Evolutionary conservation across 2,797 vertebrate genomes (phyloP), one percentile per base, ranked within the genome.

Genomic region (Mus caroli): DNA sequence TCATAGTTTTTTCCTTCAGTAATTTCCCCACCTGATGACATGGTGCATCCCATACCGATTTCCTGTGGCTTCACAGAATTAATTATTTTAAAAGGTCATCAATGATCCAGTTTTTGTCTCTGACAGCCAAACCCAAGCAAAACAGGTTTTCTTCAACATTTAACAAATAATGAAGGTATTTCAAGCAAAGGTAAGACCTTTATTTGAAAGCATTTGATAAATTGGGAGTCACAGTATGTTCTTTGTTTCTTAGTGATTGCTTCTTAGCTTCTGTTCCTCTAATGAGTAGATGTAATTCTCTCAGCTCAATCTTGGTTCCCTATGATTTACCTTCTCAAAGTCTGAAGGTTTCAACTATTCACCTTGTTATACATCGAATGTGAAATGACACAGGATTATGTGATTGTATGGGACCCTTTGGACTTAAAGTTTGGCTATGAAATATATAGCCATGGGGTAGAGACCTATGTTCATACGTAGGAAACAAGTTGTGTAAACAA

Each of bases 21-120:
- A 60, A 83, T 69, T 19, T 69, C 90, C 58, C 54, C 56, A 56
- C 28, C 20, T 78, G 20, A 71, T 89, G 52, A 73, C 8, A 43
- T 9, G 3, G 43, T 92, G 2, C 34, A 78, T n/a, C 10, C 19
- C 46, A 37, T 77, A 19, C 80, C 88, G 56, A 67, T 37, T 84
- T 95, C 69, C 40, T 84, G 10, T 84, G 60, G 26, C 14, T 92
- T 89, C 75, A 76, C 14, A 58, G 52, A 78, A 84, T 77, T 84
- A 28, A 19, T 14, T 88, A 9, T 84, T 54, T 92, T 9, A 40
- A 67, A 76, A 40, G 40, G 6, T 34, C 22, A 88, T 67, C 37
- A 76, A 13, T 83, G 56, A 88, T 82, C n/a, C 80, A 82, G 26
- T 92, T 46, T 82, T 6, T 17, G 64, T 31, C 46, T 24, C 11